Percentiles rank a stretch among this genome's conserved stretches.
phyloP scores from a whole-genome alignment of 2,113 vertebrate species.

The Peucedramus taeniatus region DNA sequence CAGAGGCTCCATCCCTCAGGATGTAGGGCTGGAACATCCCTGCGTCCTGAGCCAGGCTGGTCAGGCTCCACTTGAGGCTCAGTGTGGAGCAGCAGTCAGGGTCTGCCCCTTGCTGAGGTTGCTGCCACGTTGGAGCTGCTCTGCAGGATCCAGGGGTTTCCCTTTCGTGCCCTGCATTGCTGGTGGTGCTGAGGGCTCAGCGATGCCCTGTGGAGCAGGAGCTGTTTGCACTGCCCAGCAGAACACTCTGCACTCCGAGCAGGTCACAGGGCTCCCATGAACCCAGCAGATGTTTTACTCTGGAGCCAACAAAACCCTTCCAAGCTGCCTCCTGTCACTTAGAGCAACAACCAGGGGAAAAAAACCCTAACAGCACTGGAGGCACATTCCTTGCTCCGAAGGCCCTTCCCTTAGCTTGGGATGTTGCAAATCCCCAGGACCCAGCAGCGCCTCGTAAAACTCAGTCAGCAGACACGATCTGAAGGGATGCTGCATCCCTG shows the following conservation, averaged over 20 bases:
- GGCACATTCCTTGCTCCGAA: rapidly evolving
- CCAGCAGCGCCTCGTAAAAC: not conserved
- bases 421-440: not conserved
- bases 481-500: not conserved
- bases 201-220: rapidly evolving
- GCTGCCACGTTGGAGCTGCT: not conserved
- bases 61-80: not conserved
- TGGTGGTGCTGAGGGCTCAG: not conserved
- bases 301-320: not conserved
- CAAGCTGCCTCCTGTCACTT: not conserved
- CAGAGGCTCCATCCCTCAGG: rapidly evolving
- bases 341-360: not conserved
- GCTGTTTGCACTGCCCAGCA: not conserved
- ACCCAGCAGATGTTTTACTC: conserved; percentile 47
- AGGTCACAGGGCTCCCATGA: conserved; percentile 41
- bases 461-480: not conserved
- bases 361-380: not conserved
- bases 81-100: not conserved
- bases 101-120: not conserved
- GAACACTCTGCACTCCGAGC: not conserved
- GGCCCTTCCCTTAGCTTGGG: not conserved
- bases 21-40: not conserved
- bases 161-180: rapidly evolving
- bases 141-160: not conserved
- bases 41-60: not conserved